Evolutionary conservation across 1,140 invertebrate genomes (phyloP).

Genomic region (Cydia fagiglandana): DNA sequence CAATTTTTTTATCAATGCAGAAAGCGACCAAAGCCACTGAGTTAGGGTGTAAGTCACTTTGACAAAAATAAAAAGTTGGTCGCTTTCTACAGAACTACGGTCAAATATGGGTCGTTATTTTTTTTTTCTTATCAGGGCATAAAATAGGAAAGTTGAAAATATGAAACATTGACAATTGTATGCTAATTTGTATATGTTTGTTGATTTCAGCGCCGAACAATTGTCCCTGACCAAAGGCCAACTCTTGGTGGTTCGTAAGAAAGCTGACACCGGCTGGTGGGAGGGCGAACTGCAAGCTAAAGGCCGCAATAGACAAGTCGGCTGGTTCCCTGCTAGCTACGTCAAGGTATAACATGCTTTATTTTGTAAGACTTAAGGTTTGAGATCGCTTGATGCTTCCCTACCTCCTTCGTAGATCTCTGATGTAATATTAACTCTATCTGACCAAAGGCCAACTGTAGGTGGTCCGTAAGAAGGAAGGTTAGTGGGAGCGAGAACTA

Average conservation of each 20-base stretch:
- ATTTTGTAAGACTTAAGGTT: neutral
- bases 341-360: slow-evolving; percentile 87
- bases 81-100: no score
- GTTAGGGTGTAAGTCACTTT: no score
- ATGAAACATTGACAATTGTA: no score
- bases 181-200: neutral
- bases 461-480: slow-evolving; percentile 97
- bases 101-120: no score
- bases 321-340: slow-evolving; percentile 99
- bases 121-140: no score
- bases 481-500: slow-evolving; percentile 99
- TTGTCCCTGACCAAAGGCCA: slow-evolving; percentile 95
- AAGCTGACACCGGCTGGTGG: slow-evolving; percentile 98
- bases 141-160: no score
- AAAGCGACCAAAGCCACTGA: no score
- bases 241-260: slow-evolving; percentile 96
- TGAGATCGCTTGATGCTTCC: slow-evolving; percentile 89
- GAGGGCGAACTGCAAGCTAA: slow-evolving; percentile 98
- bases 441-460: slow-evolving; percentile 94
- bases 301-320: slow-evolving; percentile 96
- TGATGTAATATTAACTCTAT: slow-evolving; percentile 86
- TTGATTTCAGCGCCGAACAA: slow-evolving; percentile 87
- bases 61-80: no score
- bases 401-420: slow-evolving; percentile 78
- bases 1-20: no score